A percentile compares a stretch with the other conserved stretches of the same genome.
Conservation (phyloP, 2,113 vertebrate genomes). For the Alces alces region DNA sequence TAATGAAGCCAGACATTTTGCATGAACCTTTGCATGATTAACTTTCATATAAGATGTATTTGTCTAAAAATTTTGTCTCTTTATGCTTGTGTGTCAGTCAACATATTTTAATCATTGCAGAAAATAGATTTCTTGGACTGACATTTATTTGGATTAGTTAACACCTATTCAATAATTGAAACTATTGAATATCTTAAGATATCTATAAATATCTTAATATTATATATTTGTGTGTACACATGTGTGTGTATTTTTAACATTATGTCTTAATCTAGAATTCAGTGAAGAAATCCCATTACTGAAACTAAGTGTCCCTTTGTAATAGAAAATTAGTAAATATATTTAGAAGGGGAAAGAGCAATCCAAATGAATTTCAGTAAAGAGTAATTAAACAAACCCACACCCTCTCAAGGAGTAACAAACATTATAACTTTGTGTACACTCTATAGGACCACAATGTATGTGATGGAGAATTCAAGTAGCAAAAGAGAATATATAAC, state of each 20-base stretch:
- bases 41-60: not conserved
- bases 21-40: not conserved
- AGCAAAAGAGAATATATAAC: not conserved
- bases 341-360: not conserved
- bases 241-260: not conserved
- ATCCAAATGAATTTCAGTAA: not conserved
- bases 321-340: not conserved
- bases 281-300: not conserved
- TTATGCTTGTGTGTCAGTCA: not conserved
- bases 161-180: not conserved
- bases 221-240: not conserved
- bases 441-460: not conserved
- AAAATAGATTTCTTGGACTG: not conserved
- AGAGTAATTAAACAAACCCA: not conserved
- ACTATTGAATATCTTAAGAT: not conserved
- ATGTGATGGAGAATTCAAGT: not conserved
- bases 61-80: not conserved
- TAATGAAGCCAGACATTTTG: not conserved
- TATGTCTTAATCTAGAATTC: not conserved
- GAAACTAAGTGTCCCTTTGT: not conserved
- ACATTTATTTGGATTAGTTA: not conserved
- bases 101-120: not conserved
- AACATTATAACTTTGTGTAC: not conserved
- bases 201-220: not conserved
- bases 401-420: not conserved